Percentiles rank a stretch among this genome's conserved stretches.
Evolutionary conservation across 1,140 invertebrate species (phyloP).

Genomic region (Triops cancriformis): DNA sequence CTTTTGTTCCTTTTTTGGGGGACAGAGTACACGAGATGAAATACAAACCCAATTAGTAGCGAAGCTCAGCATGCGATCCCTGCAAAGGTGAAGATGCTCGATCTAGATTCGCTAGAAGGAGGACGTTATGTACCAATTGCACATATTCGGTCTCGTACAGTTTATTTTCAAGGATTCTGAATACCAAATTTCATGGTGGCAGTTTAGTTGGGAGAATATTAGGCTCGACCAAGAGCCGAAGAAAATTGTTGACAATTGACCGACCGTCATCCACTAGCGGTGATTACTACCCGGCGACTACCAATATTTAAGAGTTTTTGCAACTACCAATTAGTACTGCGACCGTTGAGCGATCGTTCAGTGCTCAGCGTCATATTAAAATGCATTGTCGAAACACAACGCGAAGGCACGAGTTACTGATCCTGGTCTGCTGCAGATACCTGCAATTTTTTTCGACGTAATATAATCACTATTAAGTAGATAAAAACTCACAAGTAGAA

Average conservation of each 20-base stretch:
- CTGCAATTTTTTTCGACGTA: too few relatives aligned
- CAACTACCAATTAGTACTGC: background rate
- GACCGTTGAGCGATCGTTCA: background rate
- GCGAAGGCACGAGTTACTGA: too few relatives aligned
- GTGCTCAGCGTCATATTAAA: too few relatives aligned
- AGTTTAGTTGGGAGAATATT: background rate
- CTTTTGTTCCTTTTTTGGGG: background rate
- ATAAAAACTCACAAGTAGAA: too few relatives aligned
- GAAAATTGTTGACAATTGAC: background rate
- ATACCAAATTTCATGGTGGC: background rate
- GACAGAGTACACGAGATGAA: background rate
- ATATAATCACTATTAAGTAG: too few relatives aligned
- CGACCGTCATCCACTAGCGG: background rate
- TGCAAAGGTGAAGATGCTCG: background rate
- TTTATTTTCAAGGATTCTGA: background rate
- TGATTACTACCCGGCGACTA: background rate
- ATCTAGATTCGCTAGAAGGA: background rate
- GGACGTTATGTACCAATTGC: background rate
- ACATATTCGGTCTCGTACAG: background rate
- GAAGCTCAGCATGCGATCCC: background rate
- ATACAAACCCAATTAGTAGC: background rate
- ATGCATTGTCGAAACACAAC: too few relatives aligned
- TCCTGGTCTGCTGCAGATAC: too few relatives aligned
- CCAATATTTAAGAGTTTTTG: background rate
- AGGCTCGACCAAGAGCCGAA: background rate